phyloP scores from a whole-genome alignment of 2,113 vertebrate species.

The Candoia aspera region DNA sequence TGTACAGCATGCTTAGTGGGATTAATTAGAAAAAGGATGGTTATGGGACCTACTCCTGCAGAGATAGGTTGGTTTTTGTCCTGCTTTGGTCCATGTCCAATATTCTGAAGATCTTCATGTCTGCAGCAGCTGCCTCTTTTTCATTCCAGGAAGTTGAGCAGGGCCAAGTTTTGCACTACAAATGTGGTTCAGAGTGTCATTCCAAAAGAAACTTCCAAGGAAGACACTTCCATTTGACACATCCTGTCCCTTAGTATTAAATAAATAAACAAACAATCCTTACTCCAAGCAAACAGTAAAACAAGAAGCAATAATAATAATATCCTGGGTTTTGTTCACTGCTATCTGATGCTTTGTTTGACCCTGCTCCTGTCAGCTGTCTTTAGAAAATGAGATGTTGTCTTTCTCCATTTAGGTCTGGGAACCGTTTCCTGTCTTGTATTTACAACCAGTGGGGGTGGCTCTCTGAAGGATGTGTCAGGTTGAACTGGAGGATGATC shows the following conservation, averaged over 20 bases:
- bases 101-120: conserved; percentile 13
- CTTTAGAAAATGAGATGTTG: conserved; percentile 64
- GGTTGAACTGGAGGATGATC: conserved; percentile 38
- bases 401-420: conserved; percentile 51
- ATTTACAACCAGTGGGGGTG: conserved; percentile 58
- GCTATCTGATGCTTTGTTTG: conserved; percentile 60
- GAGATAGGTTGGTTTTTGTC: background rate
- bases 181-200: conserved; percentile 44
- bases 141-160: conserved; percentile 43
- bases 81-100: conserved; percentile 5
- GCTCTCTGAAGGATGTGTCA: conserved; percentile 55
- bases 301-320: conserved; percentile 39
- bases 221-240: conserved; percentile 58
- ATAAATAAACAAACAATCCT: conserved; percentile 57
- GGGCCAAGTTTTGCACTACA: conserved; percentile 56
- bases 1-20: background rate
- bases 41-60: background rate
- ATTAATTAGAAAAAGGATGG: background rate
- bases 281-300: conserved; percentile 60
- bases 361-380: conserved; percentile 57
- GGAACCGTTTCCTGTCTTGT: conserved; percentile 64
- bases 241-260: conserved; percentile 46
- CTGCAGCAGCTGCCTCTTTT: conserved; percentile 59
- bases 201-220: conserved; percentile 53
- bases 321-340: conserved; percentile 61